Evolutionary conservation across 2,888 invertebrate species (phyloP), one percentile per base, ranked within the genome.

Genomic region (Iselma pallidipennis): DNA sequence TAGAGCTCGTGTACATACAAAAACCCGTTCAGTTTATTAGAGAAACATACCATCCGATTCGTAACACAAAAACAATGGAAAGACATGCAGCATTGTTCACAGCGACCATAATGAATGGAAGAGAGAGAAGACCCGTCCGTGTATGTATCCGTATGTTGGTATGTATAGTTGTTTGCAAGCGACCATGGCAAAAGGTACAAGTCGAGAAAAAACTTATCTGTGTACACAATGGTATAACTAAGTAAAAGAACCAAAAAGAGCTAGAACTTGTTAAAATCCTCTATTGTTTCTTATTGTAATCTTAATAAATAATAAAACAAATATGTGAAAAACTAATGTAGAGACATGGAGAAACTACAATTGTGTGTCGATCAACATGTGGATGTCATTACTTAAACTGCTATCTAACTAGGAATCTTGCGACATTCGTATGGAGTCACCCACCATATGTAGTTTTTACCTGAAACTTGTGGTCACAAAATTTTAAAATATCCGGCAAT

Each of bases 21-120:
- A 62, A 61, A 58, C 45, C 52, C 29, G 31, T 26, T 33, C 52
- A 61, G 61, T 61, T 53, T 57, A 61, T 61, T 57, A 37, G 48
- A 52, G 57, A 50, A 50, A 31, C 56, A 57, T 61, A 56, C 52
- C 61, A 50, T 61, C 52, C 61, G 55, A 60, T 60, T 57, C 61
- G n/a, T 19, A 37, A 48, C 14, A 61, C 57, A 57, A 61, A 61
- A 61, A 61, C 59, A 25, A 31, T 28, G 49, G 37, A 19, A 61
- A 61, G 61, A 57, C 54, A 61, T 57, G 49, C 53, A 33, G 57
- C 50, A 57, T 52, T 53, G 57, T 60, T 60, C 59, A 50, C 49
- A 37, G 29, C 49, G 31, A 37, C 54, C 49, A 55, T 57, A 49
- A 57, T 57, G 49, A 61, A 61, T 61, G 49, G 61, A 52, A 26